phyloP scores from a whole-genome alignment of 2,888 invertebrate genomes.

The Pyrrhosoma nymphula region DNA sequence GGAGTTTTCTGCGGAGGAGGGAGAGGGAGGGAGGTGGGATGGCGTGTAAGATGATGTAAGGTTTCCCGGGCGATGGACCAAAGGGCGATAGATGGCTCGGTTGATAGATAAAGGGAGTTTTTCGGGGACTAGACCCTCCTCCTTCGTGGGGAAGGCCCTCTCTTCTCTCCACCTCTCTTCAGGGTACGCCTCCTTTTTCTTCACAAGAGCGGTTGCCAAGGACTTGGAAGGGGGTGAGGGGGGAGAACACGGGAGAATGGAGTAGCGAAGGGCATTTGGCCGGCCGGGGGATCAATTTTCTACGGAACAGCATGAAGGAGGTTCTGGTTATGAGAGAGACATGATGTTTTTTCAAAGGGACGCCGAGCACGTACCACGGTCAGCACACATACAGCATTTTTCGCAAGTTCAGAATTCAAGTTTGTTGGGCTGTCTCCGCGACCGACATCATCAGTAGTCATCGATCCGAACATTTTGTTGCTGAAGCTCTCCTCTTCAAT shows the following conservation, averaged over 20 bases:
- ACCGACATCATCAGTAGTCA: no score
- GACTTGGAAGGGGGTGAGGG: background rate
- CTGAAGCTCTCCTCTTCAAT: no score
- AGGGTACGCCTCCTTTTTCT: background rate
- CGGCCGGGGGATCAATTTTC: background rate
- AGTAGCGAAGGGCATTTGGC: background rate
- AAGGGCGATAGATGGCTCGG: slow-evolving; percentile 16
- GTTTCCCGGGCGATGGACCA: background rate
- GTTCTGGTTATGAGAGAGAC: background rate
- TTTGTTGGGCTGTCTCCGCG: no score
- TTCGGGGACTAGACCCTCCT: background rate
- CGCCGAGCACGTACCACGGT: background rate
- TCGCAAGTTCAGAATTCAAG: background rate
- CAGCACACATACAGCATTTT: background rate
- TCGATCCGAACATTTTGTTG: no score
- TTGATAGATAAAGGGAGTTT: slow-evolving; percentile 29
- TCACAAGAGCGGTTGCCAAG: background rate
- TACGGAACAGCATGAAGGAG: background rate
- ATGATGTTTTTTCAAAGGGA: background rate
- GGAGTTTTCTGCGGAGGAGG: background rate
- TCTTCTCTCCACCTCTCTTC: background rate
- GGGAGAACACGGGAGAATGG: background rate
- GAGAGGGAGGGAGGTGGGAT: background rate
- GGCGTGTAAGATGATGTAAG: background rate
- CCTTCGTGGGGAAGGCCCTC: background rate